Percentiles rank a stretch among this genome's conserved stretches.
Conservation (phyloP, 2,113 vertebrate genomes). For the Grantiella picta region DNA sequence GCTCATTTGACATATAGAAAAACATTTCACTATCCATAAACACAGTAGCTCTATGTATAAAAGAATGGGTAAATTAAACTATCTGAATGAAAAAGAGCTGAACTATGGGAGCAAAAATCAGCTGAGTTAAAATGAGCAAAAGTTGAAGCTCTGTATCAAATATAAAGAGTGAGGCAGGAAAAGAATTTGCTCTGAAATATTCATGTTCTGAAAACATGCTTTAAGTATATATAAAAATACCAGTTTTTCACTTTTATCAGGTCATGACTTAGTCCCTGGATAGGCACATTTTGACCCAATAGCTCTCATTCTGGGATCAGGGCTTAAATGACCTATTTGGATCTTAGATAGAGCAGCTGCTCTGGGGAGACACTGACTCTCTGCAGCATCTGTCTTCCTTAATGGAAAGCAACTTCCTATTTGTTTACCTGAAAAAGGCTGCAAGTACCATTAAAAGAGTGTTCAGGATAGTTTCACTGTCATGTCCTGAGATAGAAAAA, state of each 20-base stretch:
- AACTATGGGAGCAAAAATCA: background rate
- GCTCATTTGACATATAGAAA: slow-evolving; percentile 57
- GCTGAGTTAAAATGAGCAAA: slow-evolving; percentile 21
- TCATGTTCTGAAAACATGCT: slow-evolving; percentile 21
- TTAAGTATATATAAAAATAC: background rate
- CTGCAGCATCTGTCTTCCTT: slow-evolving; percentile 53
- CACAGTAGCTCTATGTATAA: slow-evolving; percentile 53
- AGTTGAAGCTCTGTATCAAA: slow-evolving; percentile 1
- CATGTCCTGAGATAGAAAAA: background rate
- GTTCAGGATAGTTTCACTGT: background rate
- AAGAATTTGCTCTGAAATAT: slow-evolving; percentile 42
- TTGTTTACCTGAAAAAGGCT: slow-evolving; percentile 50
- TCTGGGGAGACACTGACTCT: slow-evolving; percentile 16
- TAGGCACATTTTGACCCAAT: slow-evolving; percentile 43
- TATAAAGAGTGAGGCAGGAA: background rate
- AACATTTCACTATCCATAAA: slow-evolving; percentile 49
- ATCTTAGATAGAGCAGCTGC: slow-evolving; percentile 48
- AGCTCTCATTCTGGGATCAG: slow-evolving; percentile 18
- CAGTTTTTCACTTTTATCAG: slow-evolving; percentile 44
- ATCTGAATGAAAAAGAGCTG: slow-evolving; percentile 55
- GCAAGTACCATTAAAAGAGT: background rate
- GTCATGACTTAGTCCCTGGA: slow-evolving; percentile 36
- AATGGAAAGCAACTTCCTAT: slow-evolving; percentile 42
- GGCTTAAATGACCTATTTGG: slow-evolving; percentile 57
- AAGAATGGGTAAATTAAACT: slow-evolving; percentile 45